Evolutionary conservation across 2,888 invertebrate genomes (phyloP).

Genomic region (Morpho helenor): DNA sequence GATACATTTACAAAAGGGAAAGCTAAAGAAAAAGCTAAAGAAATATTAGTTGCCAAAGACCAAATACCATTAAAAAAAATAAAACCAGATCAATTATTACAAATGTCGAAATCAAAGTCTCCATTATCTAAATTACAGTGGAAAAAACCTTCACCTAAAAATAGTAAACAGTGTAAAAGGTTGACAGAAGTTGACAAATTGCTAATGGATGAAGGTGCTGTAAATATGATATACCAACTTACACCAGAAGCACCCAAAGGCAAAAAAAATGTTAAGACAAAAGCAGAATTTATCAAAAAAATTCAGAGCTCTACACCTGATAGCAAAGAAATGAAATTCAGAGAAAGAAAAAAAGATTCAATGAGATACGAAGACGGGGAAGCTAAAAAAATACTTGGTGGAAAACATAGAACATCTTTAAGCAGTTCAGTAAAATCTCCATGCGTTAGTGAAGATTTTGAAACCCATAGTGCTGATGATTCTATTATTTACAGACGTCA

Average conservation of each 20-base stretch:
- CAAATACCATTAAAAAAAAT: constrained; percentile 44
- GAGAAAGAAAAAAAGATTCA: constrained; percentile 71
- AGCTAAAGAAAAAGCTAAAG: constrained; percentile 45
- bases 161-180: constrained; percentile 74
- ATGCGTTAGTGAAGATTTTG: constrained; percentile 81
- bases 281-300: constrained; percentile 82
- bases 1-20: constrained; percentile 71
- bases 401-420: constrained; percentile 58
- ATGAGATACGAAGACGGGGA: constrained; percentile 55
- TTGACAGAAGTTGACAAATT: constrained; percentile 86
- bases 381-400: constrained; percentile 52
- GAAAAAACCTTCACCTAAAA: constrained; percentile 70
- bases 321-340: constrained; percentile 68
- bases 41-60: constrained; percentile 41
- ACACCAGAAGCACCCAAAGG: constrained; percentile 78
- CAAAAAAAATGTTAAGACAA: constrained; percentile 71
- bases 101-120: constrained; percentile 55
- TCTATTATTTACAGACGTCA: constrained; percentile 90
- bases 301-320: constrained; percentile 73
- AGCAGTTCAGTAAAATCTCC: constrained; percentile 72
- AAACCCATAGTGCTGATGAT: constrained; percentile 83
- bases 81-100: constrained; percentile 42
- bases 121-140: constrained; percentile 59
- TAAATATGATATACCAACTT: constrained; percentile 90
- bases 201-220: constrained; percentile 91